phyloP scores from a whole-genome alignment of 2,113 vertebrate species.

The Climacteris rufus region DNA sequence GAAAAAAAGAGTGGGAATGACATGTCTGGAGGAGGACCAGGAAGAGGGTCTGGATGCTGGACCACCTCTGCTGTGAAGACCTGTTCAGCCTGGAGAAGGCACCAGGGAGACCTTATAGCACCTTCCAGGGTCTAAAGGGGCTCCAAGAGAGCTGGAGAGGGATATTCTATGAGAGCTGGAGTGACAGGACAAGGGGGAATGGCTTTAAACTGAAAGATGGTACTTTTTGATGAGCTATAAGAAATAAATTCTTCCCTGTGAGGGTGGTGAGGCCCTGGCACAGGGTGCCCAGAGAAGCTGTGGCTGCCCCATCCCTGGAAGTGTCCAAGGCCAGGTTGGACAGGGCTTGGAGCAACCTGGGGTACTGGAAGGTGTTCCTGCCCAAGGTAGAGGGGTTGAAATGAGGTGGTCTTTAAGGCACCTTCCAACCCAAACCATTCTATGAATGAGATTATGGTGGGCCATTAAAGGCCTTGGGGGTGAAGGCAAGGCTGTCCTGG shows the following conservation, averaged over 20 bases:
- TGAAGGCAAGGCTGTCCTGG: neutral
- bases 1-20: neutral
- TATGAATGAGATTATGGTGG: neutral
- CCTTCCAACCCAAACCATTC: neutral
- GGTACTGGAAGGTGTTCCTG: neutral
- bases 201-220: neutral
- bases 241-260: neutral
- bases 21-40: neutral
- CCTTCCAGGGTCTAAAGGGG: neutral
- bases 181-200: neutral
- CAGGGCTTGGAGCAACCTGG: accelerated
- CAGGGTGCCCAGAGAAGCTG: neutral
- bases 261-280: accelerated
- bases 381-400: neutral
- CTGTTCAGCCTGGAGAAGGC: neutral
- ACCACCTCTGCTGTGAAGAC: neutral
- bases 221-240: neutral
- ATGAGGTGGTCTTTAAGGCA: too few species aligned
- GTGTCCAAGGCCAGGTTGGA: neutral
- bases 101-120: neutral
- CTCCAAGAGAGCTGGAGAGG: neutral
- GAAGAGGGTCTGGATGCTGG: neutral
- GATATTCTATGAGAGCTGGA: too few species aligned
- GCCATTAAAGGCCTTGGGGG: neutral
- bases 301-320: neutral